Base-by-base conservation (phyloP, 2,888 invertebrate genomes). In the Nemurella pictetii region DNA sequence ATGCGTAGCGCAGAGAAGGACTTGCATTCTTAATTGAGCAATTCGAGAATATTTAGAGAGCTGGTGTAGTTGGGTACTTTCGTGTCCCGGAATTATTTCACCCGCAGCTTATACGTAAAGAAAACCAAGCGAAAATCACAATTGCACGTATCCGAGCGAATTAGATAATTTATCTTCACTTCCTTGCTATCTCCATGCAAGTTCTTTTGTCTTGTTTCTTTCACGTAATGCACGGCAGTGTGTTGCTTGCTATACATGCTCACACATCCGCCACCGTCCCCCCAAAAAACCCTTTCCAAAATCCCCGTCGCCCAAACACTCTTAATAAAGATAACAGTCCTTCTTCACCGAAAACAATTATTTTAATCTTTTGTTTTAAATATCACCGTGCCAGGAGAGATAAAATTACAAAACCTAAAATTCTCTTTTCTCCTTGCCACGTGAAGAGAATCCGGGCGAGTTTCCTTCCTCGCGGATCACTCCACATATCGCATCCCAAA, bases 401-500 rank as follows among this genome's bases (percentile, higher is more conserved):
- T 55, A 55, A 55, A 55, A 55, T 55, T 55, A 55, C 55, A 55
- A 15, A 55, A 55, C 55, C 55, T 55, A 55, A 55, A 12, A 55
- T 55, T 55, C n/a, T 55, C 55, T 55, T 55, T 55, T 55, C 55
- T 55, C 55, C 20, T 55, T 55, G 55, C 55, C 12, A 7, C 29
- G 75, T 25, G 36, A 83, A 72, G 29, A 36, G 83, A 83, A 83
- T 36, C 29, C 55, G 9, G 26, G 55, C 55, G 32, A 28, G 80
- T 32, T 84, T 84, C 84, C 84, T 84, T 84, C 84, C 84, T 55
- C 75, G 29, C 74, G 75, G 75, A 81, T 81, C 80, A 55, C 73
- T 73, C 29, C 84, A 80, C 84, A 84, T 30, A 29, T 78, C 78
- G 30, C 78, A 78, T 20, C 55, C 5, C 1, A 55, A 1, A 7